Percentiles rank a stretch among this genome's conserved stretches.
Evolutionary conservation across 1,140 invertebrate genomes (phyloP).

Genomic region (Bombus waltoni): DNA sequence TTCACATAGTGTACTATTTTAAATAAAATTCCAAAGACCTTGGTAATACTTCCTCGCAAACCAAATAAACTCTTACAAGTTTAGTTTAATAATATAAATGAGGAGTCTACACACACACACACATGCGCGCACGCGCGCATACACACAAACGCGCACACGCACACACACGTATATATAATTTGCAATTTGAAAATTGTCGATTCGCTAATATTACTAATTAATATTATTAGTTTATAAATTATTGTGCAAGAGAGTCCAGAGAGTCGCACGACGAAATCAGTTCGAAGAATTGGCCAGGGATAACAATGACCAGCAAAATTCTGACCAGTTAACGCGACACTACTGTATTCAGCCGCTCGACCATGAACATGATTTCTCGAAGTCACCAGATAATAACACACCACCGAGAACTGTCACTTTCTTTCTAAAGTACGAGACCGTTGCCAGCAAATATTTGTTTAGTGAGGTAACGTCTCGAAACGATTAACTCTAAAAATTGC

Average conservation of each 20-base stretch:
- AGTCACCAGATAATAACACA: neutral
- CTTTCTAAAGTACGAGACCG: constrained; percentile 45
- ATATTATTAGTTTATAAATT: neutral
- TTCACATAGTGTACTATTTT: neutral
- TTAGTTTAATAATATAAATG: neutral
- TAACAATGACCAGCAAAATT: neutral
- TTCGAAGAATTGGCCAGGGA: neutral
- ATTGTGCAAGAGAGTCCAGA: neutral
- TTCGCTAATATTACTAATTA: neutral
- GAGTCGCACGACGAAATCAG: neutral
- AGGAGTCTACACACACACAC: neutral
- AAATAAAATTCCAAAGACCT: neutral
- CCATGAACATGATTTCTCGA: constrained; percentile 20
- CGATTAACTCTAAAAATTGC: constrained; percentile 48
- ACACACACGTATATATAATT: neutral
- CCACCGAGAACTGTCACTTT: constrained; percentile 43
- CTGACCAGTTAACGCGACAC: neutral
- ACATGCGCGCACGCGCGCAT: fast-evolving
- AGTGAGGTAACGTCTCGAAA: constrained; percentile 46
- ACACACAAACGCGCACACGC: too few relatives aligned
- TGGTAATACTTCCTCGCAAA: neutral
- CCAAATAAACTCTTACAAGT: neutral
- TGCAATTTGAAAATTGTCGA: neutral
- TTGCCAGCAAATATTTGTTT: constrained; percentile 52
- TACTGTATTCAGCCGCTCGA: constrained; percentile 13